Base-by-base conservation (phyloP, 1,140 invertebrate genomes). In the Luehdorfia chinensis region DNA sequence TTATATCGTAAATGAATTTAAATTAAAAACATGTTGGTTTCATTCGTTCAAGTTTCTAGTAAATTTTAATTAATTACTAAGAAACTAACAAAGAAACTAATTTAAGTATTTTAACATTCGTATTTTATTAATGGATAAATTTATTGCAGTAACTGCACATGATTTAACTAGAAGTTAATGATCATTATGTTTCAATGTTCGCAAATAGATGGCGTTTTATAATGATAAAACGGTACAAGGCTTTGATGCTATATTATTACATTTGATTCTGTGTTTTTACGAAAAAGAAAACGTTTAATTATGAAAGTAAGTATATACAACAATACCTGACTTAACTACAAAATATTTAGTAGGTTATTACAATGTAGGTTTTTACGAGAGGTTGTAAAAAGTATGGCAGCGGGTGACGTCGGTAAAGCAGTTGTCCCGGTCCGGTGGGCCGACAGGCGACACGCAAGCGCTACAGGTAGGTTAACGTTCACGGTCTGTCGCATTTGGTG, bases 381-480 rank as follows among this genome's bases (percentile, higher is more conserved):
- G 63, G 60, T 66, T 71, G 63, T 72, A 43, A 66, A 36, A 61
- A 68, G 56, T 28, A 70, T 72, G 66, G 70, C 67, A 69, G 69
- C 54, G 52, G 52, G 16, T 36, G 11, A 23, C 18, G 74, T 84
- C 77, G 80, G 66, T 77, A 75, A 70, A 81, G 49, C 71, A 78
- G 77, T 51, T 43, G 47, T 56, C 56, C 50, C 71, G 71, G 69
- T 65, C 59, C 59, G 71, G 65, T 66, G 59, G 51, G 57, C 61
- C 49, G 66, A 51, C 64, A 34, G 55, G 59, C 71, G 76, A 85
- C 81, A 85, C 81, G 81, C 81, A 81, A 85, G 76, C 78, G 73
- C 68, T 64, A 68, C 81, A 85, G 81, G 79, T 84, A 80, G 77
- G 81, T 84, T 79, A 84, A 75, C 65, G 66, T 83, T 83, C 62